Evolutionary conservation across 1,140 invertebrate species (phyloP), one percentile per base, ranked within the genome.

Genomic region (Solenopsis invicta): DNA sequence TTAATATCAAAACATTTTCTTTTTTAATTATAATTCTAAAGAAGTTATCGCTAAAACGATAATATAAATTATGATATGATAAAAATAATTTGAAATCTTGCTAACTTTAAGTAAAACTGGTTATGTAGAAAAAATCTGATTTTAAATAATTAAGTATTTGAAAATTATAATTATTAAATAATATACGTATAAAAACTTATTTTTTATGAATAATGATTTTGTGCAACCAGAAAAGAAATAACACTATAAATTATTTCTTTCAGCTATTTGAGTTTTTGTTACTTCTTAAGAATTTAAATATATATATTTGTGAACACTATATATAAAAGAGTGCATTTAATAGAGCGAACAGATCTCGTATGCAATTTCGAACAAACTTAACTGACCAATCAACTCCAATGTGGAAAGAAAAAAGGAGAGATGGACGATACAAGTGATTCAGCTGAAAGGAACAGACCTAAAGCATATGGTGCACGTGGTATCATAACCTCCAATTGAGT

Each of bases 21-120:
- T 45, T 45, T 45, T 45, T 8, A 45, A 45, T 62, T 62, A 18
- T 16, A 62, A 62, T 37, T 64, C 50, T 9, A 64, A 6, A 64
- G 48, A 48, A 48, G 12, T 48, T 13, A 8, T 45, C 9, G 3
- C 9, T 45, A 45, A 45, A 45, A 45, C 3, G 9, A 45, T 45
- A 45, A 9, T 9, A 45, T 45, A 45, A 8, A 45, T 45, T 45
- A 45, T n/a, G n/a, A n/a, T n/a, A n/a, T n/a, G n/a, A n/a, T 54
- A n/a, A 61, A 61, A 61, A 76, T 76, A 76, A 76, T 76, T 61
- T 61, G 4, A 61, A 59, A 76, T 24, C 5, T 61, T 18, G 21
- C 9, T 59, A 56, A 34, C 18, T 54, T 54, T 21, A 56, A 54
- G 3, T n/a, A n/a, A 13, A 59, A 75, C 16, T 41, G 5, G 37